Conservation (phyloP, 2,888 invertebrate species). For the Silvanus unidentatus region DNA sequence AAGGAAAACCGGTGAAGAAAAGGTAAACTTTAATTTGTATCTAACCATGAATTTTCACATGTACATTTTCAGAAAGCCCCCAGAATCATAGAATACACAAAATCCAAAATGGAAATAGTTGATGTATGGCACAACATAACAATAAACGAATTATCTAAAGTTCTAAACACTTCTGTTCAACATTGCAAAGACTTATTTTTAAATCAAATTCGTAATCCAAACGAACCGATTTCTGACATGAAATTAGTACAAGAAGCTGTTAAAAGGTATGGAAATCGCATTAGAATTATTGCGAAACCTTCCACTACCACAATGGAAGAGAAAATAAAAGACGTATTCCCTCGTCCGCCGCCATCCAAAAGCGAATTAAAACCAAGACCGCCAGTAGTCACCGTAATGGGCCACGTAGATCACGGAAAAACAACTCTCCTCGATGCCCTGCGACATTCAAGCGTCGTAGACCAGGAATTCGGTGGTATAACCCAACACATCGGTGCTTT, state of each 20-base stretch:
- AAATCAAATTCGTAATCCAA: constrained; percentile 30
- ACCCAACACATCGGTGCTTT: constrained; percentile 99
- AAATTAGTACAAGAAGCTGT: constrained; percentile 39
- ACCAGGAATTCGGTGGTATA: constrained; percentile 94
- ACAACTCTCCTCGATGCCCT: constrained; percentile 91
- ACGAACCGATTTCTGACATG: constrained; percentile 35
- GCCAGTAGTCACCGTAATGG: constrained; percentile 98
- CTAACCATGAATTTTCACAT: background rate
- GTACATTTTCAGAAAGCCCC: constrained; percentile 45
- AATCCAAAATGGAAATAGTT: constrained; percentile 52
- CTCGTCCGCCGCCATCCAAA: constrained; percentile 60
- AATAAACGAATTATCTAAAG: constrained; percentile 63
- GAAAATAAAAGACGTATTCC: constrained; percentile 47
- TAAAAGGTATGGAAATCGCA: constrained; percentile 38
- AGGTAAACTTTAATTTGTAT: constrained; percentile 43
- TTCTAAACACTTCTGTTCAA: constrained; percentile 60
- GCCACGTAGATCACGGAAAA: constrained; percentile 98
- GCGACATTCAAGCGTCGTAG: constrained; percentile 78
- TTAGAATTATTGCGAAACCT: constrained; percentile 39
- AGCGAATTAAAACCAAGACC: constrained; percentile 67
- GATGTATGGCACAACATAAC: constrained; percentile 80
- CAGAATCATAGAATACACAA: constrained; percentile 57
- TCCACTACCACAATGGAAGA: constrained; percentile 21
- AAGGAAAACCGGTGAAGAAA: constrained; percentile 58
- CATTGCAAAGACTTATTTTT: constrained; percentile 41